Conservation (phyloP, 2,888 invertebrate genomes). For the Vesta saturnalis region DNA sequence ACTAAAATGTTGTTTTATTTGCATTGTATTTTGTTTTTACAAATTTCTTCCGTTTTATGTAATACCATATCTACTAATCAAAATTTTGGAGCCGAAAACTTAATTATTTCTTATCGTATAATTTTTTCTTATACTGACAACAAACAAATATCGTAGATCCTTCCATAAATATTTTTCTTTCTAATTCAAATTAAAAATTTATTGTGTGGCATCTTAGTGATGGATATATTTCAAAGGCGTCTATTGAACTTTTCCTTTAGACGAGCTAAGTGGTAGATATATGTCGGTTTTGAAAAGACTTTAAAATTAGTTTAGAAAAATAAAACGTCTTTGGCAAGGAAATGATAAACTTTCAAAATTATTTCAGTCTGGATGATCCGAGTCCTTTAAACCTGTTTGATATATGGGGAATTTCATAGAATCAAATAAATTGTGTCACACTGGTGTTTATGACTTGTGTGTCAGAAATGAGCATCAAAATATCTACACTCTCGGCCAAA, state of each 20-base stretch:
- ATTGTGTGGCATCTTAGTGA: neutral
- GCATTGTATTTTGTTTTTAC: too few species aligned
- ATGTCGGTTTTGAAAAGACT: conserved; percentile 23
- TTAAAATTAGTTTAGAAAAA: conserved; percentile 32
- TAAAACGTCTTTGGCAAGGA: conserved; percentile 39
- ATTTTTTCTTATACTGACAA: too few species aligned
- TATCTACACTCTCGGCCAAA: conserved; percentile 40
- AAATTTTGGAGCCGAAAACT: too few species aligned
- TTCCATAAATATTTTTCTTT: neutral
- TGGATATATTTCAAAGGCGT: neutral
- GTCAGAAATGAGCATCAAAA: conserved; percentile 39
- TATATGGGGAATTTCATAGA: conserved; percentile 42
- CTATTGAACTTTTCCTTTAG: neutral
- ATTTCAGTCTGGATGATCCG: conserved; percentile 37
- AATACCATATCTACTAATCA: too few species aligned
- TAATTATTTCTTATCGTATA: too few species aligned
- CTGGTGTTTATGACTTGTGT: conserved; percentile 41
- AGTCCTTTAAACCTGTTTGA: conserved; percentile 39
- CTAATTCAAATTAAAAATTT: neutral
- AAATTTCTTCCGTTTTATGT: too few species aligned
- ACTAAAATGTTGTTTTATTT: too few species aligned
- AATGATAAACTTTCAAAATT: conserved; percentile 42
- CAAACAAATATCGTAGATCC: neutral
- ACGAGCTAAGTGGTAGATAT: conserved; percentile 11
- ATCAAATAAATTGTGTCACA: conserved; percentile 43